Conservation (phyloP, 2,888 invertebrate species). For the Drosophila melanosoma region DNA sequence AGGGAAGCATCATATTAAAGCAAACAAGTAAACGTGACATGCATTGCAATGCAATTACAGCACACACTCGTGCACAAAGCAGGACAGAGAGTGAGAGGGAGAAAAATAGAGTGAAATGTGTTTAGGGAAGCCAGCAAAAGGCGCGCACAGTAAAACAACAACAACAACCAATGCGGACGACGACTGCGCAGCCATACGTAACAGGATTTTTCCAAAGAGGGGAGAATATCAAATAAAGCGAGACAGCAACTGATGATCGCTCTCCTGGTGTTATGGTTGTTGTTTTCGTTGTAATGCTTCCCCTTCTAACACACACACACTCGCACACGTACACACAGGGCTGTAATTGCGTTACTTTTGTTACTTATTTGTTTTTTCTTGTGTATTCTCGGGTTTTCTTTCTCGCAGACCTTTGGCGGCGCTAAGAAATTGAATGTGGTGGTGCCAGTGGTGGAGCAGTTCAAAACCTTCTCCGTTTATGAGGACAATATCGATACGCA, state of each 20-base stretch:
- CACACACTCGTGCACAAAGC: conserved; percentile 15
- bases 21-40: conserved; percentile 31
- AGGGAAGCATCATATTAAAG: conserved; percentile 19
- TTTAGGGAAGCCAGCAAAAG: conserved; percentile 60
- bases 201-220: conserved; percentile 55
- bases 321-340: neutral
- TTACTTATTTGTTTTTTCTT: conserved; percentile 17
- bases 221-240: conserved; percentile 19
- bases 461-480: conserved; percentile 91
- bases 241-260: conserved; percentile 28
- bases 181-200: conserved; percentile 42
- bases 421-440: conserved; percentile 82
- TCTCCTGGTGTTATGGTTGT: conserved; percentile 18
- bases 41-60: conserved; percentile 50
- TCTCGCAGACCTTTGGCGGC: conserved; percentile 69
- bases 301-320: conserved; percentile 25
- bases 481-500: conserved; percentile 86
- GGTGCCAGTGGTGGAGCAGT: conserved; percentile 88
- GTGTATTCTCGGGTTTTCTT: conserved; percentile 5
- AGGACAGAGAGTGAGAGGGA: neutral
- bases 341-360: conserved; percentile 18
- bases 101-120: conserved; percentile 22
- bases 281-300: conserved; percentile 20
- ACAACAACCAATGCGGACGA: conserved; percentile 20
- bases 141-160: conserved; percentile 57